Percentiles rank a stretch among this genome's conserved stretches.
Evolutionary conservation across 2,888 invertebrate genomes (phyloP).

Genomic region (Exephanes ischioxanthus): DNA sequence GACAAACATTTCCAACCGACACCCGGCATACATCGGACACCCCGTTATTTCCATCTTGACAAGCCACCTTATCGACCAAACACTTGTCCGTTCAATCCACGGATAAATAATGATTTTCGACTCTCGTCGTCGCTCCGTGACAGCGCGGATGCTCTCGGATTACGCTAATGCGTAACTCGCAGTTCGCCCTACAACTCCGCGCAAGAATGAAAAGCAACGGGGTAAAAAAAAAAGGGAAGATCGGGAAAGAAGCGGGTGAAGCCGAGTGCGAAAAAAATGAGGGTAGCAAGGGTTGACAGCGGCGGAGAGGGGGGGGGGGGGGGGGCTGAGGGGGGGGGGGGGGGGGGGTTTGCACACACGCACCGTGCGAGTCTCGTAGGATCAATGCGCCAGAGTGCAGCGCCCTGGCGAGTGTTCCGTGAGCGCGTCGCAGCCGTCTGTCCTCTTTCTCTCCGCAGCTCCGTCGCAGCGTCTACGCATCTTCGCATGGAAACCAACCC

Average conservation of each 20-base stretch:
- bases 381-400: conserved; percentile 84
- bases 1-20: no score
- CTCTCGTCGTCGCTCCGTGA: not conserved
- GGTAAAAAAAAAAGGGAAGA: conserved; percentile 4
- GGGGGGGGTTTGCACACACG: conserved; percentile 77
- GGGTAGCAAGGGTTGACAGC: conserved; percentile 67
- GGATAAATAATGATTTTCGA: not conserved
- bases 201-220: conserved; percentile 29
- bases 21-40: no score
- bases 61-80: not conserved
- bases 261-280: conserved; percentile 64
- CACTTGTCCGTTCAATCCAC: not conserved
- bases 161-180: conserved; percentile 41
- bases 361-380: conserved; percentile 77
- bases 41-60: no score
- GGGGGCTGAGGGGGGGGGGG: conserved; percentile 71
- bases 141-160: not conserved
- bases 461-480: conserved; percentile 77
- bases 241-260: conserved; percentile 45
- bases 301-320: conserved; percentile 53
- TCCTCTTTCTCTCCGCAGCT: conserved; percentile 24
- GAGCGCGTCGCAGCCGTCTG: conserved; percentile 72
- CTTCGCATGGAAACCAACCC: conserved; percentile 79
- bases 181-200: conserved; percentile 18
- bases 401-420: conserved; percentile 82